These are phyloP conservation scores for Callyntrura guangdongensis DNA, from an alignment of 2,888 invertebrate species.

Conservation along the genomic window DNA sequence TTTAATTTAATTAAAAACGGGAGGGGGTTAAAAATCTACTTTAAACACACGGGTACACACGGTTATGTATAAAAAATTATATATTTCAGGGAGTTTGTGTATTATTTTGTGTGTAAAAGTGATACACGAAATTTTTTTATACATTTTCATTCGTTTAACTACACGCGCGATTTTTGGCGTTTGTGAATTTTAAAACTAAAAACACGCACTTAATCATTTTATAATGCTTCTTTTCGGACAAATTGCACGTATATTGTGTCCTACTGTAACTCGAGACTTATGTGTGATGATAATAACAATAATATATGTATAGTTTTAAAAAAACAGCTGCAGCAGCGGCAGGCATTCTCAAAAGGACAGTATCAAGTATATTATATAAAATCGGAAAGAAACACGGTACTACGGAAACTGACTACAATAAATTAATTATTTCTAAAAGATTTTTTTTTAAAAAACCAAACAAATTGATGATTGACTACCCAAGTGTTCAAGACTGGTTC, in stretches of 20 bases:
- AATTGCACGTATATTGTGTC: background rate
- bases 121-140: background rate
- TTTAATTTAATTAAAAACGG: background rate
- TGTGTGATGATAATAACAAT: background rate
- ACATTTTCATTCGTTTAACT: background rate
- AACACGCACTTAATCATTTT: background rate
- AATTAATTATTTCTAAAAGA: background rate
- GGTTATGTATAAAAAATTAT: too few species aligned
- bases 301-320: too few species aligned
- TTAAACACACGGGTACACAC: background rate
- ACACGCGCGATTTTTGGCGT: too few species aligned
- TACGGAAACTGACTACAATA: background rate
- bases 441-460: background rate
- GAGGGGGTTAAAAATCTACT: background rate
- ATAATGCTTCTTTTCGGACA: background rate
- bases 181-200: too few species aligned
- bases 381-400: background rate
- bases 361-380: background rate
- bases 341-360: background rate
- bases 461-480: slow-evolving; percentile 51
- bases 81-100: background rate
- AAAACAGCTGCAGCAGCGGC: background rate
- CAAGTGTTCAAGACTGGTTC: slow-evolving; percentile 78
- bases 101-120: background rate
- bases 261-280: background rate